phyloP scores from a whole-genome alignment of 2,797 vertebrate species.

The Margarornis squamiger region DNA sequence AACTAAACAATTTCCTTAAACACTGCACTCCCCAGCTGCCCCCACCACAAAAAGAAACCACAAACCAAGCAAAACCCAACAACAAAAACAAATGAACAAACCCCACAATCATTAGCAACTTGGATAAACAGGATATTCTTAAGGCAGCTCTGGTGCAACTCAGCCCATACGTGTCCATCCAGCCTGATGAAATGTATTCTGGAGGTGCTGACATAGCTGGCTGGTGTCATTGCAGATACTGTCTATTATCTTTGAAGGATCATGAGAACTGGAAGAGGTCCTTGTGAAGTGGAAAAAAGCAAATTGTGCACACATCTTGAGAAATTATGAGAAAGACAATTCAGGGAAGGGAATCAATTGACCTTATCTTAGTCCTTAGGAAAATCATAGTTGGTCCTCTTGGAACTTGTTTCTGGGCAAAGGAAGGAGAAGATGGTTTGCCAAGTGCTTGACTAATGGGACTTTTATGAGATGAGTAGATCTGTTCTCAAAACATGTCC shows the following conservation, averaged over 20 bases:
- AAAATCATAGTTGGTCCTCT: background rate
- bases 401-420: background rate
- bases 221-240: background rate
- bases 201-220: background rate
- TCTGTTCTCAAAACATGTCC: background rate
- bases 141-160: background rate
- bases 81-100: background rate
- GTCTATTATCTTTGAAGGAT: background rate
- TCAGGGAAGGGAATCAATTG: background rate
- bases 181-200: background rate
- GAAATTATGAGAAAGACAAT: background rate
- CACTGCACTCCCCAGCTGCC: background rate
- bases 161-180: background rate
- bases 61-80: background rate
- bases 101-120: background rate
- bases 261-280: background rate
- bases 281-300: background rate
- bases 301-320: background rate
- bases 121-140: background rate
- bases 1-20: background rate
- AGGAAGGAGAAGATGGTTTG: background rate
- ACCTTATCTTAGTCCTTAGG: background rate
- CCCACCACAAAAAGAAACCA: background rate
- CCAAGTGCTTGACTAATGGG: background rate
- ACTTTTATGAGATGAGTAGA: background rate